These are phyloP conservation scores for Tridacna crocea DNA, from an alignment of 2,888 invertebrate species.

Conservation along the genomic window DNA sequence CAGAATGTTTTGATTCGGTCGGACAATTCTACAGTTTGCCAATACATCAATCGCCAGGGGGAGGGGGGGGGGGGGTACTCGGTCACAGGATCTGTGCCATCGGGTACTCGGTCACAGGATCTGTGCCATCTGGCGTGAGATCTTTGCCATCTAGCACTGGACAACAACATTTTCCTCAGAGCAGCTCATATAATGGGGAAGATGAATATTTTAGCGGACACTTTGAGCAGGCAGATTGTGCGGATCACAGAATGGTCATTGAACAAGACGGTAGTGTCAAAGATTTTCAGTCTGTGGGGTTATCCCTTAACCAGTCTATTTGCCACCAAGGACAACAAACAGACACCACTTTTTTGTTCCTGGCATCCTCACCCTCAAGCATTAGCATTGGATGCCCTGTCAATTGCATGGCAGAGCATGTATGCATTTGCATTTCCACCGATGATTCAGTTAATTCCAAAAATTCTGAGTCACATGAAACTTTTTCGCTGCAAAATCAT, in stretches of 20 bases:
- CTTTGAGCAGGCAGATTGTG: conserved; percentile 33
- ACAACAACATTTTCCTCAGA: conserved; percentile 34
- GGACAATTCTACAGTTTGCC: conserved; percentile 34
- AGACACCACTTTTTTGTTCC: conserved; percentile 44
- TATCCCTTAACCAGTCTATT: conserved; percentile 38
- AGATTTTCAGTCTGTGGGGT: conserved; percentile 34
- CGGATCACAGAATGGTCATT: conserved; percentile 45
- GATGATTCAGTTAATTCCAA: conserved; percentile 26
- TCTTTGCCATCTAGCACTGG: conserved; percentile 30
- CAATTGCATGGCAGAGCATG: conserved; percentile 47
- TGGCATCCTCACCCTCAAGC: too few relatives aligned
- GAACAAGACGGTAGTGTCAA: conserved; percentile 23
- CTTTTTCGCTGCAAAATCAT: conserved; percentile 53
- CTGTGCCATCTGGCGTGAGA: conserved; percentile 37
- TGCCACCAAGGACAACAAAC: conserved; percentile 46
- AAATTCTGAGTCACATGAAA: too few relatives aligned
- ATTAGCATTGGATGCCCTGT: conserved; percentile 48
- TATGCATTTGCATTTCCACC: conserved; percentile 44
- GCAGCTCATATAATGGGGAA: conserved; percentile 47
- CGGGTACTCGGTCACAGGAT: conserved; percentile 31
- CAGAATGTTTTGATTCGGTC: conserved; percentile 35
- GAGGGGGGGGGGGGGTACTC: too few relatives aligned
- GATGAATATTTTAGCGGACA: conserved; percentile 45
- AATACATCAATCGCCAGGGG: conserved; percentile 38
- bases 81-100: too few relatives aligned